phyloP scores from a whole-genome alignment of 2,888 invertebrate species.

The Melolontha melolontha region DNA sequence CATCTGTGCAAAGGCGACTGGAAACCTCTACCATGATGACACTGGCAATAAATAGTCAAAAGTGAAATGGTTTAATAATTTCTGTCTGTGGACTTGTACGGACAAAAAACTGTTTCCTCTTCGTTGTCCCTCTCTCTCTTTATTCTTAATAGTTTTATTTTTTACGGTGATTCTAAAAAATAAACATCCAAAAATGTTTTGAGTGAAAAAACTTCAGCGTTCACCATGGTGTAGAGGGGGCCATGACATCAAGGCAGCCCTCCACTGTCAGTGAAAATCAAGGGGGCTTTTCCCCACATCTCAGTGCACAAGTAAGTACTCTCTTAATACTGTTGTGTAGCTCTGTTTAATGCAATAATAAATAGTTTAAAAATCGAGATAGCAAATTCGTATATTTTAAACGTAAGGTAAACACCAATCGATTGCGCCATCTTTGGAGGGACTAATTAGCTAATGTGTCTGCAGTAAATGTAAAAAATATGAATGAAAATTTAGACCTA shows the following conservation, averaged over 20 bases:
- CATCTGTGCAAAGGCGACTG: constrained; percentile 45
- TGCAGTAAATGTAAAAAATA: no score
- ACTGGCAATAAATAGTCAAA: constrained; percentile 18
- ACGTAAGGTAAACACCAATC: no score
- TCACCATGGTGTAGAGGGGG: constrained; percentile 63
- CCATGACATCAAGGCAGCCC: constrained; percentile 65
- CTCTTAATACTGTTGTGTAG: not conserved
- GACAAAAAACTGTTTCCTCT: constrained; percentile 4
- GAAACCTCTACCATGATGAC: constrained; percentile 30
- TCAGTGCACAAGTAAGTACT: constrained; percentile 51
- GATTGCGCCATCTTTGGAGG: no score
- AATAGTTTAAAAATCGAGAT: no score
- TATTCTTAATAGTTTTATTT: not conserved
- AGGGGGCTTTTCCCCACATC: constrained; percentile 55
- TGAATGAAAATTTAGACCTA: no score
- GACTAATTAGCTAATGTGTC: no score
- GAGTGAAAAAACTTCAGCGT: constrained; percentile 46
- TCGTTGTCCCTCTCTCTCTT: not conserved
- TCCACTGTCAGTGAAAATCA: constrained; percentile 56
- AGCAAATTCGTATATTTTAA: no score
- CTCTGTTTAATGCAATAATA: not conserved
- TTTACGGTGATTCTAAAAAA: constrained; percentile 5
- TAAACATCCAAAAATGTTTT: constrained; percentile 24
- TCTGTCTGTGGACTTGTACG: not conserved
- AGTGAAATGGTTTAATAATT: constrained; percentile 35